Evolutionary conservation across 2,797 vertebrate genomes (phyloP), one percentile per base, ranked within the genome.

Genomic region (Micropoecilia bifurca): DNA sequence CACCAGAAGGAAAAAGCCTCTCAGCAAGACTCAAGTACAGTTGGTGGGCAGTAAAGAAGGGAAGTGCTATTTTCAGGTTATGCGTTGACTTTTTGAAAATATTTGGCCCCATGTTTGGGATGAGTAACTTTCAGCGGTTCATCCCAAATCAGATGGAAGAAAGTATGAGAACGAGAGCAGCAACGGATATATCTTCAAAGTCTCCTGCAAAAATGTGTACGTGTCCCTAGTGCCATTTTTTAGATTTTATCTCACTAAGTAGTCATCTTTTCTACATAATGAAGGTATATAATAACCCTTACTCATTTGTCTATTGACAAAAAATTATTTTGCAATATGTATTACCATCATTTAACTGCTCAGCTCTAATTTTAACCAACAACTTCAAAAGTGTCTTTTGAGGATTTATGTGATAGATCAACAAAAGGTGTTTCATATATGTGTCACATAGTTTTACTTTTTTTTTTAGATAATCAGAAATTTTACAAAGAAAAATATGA

Each of bases 41-140:
- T 45, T 66, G 73, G 73, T 83, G 12, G 30, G 73, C 74, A 76
- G 85, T 77, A 83, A 89, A 90, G 79, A 79, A 74, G 57, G 9
- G 66, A 75, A 30, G 10, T 45, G 55, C 66, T 92, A 91, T 91
- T 86, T 91, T 50, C 57, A 77, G 78, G 72, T 71, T 47, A 13
- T 28, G 63, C 85, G 85, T 61, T 68, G 86, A 83, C 73, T 85
- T 92, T 92, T 79, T 80, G 79, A 80, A 90, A 87, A 80, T 83
- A 75, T 90, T 28, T 71, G 80, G 85, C 77, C 16, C 79, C 88
- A 85, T 89, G 83, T 80, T 74, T 80, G 25, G 61, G 79, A 80
- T 0, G 36, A 73, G 4, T 86, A 78, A 82, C 80, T 85, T 33
- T 12, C 87, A 74, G 69, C 72, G 69, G 33, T 72, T 73, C 36